Evolutionary conservation across 1,140 invertebrate species (phyloP), one percentile per base, ranked within the genome.

Genomic region (Ceratina calcarata): DNA sequence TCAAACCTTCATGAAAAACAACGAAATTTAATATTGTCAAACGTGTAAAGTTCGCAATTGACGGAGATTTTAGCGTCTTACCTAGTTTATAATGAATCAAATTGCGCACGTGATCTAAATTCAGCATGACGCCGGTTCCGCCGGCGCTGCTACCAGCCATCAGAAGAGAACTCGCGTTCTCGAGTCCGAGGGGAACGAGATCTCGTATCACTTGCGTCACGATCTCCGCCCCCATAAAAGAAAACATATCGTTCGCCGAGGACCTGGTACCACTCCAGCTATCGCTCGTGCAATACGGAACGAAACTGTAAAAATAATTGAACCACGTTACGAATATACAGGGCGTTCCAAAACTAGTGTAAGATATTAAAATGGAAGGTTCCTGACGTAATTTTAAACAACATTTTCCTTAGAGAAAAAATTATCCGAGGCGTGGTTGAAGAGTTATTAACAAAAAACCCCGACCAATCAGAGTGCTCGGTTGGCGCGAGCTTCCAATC

Each of bases 221-320:
- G 70, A 99, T 97, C 51, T 96, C 92, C 3, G 97, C 95, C 0
- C 98, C 98, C 94, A 98, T 96, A 90, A 98, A 99, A n/a, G 95
- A 95, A 90, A 97, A 98, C 81, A 92, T 93, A 20, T 92, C 94
- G 71, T 93, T 91, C 74, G 90, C 84, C 57, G 68, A 61, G 80
- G 83, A 85, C 85, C 93, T 94, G 20, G 96, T 96, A 4, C 98
- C 98, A 84, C 96, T 97, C 98, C 98, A 99, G 74, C 97, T 96
- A 89, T 99, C 98, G 89, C 97, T 98, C 68, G 97, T 97, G 92
- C 98, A 99, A 90, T 99, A 99, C 0, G 98, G 98, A 20, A 99
- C 94, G 85, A 97, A 96, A 75, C 95, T 96, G 87, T 87, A 90
- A 87, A 85, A 85, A 86, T 82, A 78, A 79, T 72, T 66, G 57